Conservation (phyloP, 2,888 invertebrate genomes). For the Megaustenia siamemsis region DNA sequence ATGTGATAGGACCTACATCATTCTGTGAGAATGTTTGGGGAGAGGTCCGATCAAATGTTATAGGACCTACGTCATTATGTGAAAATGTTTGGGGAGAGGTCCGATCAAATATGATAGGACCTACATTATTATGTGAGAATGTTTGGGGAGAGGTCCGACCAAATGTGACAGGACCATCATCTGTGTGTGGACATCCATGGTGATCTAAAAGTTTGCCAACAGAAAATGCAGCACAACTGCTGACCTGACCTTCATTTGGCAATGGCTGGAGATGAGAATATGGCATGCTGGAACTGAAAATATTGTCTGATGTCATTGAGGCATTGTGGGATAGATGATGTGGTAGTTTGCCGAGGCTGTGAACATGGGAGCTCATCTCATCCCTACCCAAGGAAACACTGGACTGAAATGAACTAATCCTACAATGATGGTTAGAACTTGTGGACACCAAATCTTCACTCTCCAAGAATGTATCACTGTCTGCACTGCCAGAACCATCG, state of each 20-base stretch:
- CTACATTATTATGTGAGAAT: no score
- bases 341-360: not conserved
- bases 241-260: not conserved
- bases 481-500: not conserved
- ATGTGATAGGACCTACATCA: no score
- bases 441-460: not conserved
- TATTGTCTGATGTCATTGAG: slow-evolving; percentile 7
- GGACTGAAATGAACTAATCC: not conserved
- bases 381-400: no score
- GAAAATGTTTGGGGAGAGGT: no score
- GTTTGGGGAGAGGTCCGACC: not conserved
- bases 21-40: no score
- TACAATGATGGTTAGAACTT: not conserved
- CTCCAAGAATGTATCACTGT: slow-evolving; percentile 38
- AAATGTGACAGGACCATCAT: not conserved
- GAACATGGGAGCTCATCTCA: not conserved
- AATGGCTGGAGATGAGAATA: not conserved
- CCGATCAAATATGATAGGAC: not conserved
- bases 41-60: not conserved
- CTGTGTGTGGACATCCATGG: slow-evolving; percentile 3
- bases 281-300: slow-evolving; percentile 10
- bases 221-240: not conserved
- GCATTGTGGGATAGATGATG: not conserved
- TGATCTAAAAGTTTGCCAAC: not conserved
- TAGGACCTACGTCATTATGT: not conserved